Base-by-base conservation (phyloP, 2,888 invertebrate species). In the Latheticus oryzae region DNA sequence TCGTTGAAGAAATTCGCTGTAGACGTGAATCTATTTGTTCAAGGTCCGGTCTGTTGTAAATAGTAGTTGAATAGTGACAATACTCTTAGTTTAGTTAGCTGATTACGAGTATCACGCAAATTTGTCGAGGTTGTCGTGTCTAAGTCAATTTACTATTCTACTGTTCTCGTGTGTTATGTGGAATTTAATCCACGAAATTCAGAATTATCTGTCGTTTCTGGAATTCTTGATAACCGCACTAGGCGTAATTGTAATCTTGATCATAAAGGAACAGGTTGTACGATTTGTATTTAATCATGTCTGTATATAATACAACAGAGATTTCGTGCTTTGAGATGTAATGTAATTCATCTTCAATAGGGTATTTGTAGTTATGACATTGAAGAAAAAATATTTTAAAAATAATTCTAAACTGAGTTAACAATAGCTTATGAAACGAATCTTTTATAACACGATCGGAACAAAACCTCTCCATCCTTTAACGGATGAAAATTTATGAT, bases 131-230 rank as follows among this genome's bases (percentile, higher is more conserved):
- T 21, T 33, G 23, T 48, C 35, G 48, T 48, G 48, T 37, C 35
- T 15, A 26, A 37, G 26, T 42, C 37, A 42, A 42, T 33, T 32
- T 35, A 35, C 35, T 13, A 26, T 42, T 43, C 28, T 35, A 24
- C 12, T 35, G 33, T 37, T 53, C 37, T 17, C 35, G 23, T 48
- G 37, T 51, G 51, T 19, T 35, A 19, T 38, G 28, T 51, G 51
- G 51, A 51, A 51, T 51, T 51, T 51, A 51, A 51, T 51, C 38
- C 38, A 13, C 50, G 13, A 33, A 32, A 19, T 47, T 42, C 42
- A 7, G 45, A 47, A 33, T 47, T 21, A 23, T 47, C 45, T 9
- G 13, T 21, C 28, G 30, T 33, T 21, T 24, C 40, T 33, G 48
- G 48, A 48, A 48, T 48, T 48, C 48, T 35, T 33, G 35, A 48